These are phyloP conservation scores for Creontiades dilutus DNA, from an alignment of 2,888 invertebrate genomes.

Conservation along the genomic window DNA sequence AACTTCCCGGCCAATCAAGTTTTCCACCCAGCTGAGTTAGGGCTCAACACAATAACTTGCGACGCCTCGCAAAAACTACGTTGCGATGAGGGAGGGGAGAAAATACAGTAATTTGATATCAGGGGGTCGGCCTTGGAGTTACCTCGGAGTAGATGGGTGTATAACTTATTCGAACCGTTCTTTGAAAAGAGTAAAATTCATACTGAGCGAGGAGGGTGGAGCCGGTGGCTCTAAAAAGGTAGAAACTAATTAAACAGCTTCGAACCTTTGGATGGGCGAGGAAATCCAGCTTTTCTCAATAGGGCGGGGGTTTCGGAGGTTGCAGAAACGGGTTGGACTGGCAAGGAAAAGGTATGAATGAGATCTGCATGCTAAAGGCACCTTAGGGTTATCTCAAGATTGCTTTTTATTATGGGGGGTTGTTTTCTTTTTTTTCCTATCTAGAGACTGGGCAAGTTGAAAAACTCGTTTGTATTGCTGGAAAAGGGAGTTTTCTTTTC, in stretches of 20 bases:
- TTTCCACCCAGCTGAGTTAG: not conserved
- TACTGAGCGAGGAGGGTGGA: not conserved
- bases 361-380: conserved; percentile 18
- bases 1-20: not conserved
- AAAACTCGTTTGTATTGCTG: not conserved
- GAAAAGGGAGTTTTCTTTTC: no score
- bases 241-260: not conserved
- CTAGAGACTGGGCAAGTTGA: no score
- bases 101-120: not conserved
- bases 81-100: no score
- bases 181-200: not conserved
- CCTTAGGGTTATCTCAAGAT: conserved; percentile 9
- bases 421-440: not conserved
- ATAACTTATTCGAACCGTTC: not conserved
- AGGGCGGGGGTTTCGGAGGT: no score
- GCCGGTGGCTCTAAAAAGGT: not conserved
- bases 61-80: not conserved
- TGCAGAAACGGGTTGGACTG: no score
- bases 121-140: not conserved
- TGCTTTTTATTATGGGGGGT: not conserved
- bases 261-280: not conserved
- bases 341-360: not conserved
- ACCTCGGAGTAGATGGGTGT: not conserved
- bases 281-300: not conserved
- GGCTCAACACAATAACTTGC: not conserved